Conservation (phyloP, 2,113 vertebrate species). For the Cichladusa arquata region DNA sequence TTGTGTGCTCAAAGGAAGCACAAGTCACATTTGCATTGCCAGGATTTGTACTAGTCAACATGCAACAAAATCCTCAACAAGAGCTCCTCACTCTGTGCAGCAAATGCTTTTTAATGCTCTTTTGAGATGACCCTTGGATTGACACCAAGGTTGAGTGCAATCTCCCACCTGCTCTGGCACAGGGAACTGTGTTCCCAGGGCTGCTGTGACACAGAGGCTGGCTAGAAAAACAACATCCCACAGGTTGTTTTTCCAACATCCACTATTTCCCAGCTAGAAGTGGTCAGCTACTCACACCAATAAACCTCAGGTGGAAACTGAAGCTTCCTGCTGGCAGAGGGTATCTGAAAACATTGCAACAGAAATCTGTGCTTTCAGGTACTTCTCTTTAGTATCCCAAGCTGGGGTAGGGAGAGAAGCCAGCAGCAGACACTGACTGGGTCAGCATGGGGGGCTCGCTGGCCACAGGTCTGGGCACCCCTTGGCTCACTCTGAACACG, state of each 20-base stretch:
- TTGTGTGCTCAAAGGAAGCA: neutral
- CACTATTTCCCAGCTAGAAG: neutral
- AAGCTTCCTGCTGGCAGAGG: neutral
- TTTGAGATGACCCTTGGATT: neutral
- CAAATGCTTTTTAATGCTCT: conserved; percentile 14
- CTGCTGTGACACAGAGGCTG: neutral
- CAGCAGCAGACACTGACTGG: neutral
- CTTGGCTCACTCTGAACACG: rapidly evolving
- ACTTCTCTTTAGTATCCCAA: neutral
- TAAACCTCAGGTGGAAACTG: neutral
- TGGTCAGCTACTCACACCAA: neutral
- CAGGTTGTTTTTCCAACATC: neutral
- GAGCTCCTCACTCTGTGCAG: neutral
- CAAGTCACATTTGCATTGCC: neutral
- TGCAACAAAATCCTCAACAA: conserved; percentile 9
- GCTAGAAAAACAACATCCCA: neutral
- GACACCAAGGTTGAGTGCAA: neutral
- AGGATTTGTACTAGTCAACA: neutral
- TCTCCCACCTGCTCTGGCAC: neutral
- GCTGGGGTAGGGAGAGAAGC: neutral
- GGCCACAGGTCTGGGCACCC: neutral
- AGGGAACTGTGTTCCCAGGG: neutral
- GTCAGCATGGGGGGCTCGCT: neutral
- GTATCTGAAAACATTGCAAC: neutral
- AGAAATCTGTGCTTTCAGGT: neutral